phyloP scores from a whole-genome alignment of 2,797 vertebrate genomes.

The Potorous gilbertii region DNA sequence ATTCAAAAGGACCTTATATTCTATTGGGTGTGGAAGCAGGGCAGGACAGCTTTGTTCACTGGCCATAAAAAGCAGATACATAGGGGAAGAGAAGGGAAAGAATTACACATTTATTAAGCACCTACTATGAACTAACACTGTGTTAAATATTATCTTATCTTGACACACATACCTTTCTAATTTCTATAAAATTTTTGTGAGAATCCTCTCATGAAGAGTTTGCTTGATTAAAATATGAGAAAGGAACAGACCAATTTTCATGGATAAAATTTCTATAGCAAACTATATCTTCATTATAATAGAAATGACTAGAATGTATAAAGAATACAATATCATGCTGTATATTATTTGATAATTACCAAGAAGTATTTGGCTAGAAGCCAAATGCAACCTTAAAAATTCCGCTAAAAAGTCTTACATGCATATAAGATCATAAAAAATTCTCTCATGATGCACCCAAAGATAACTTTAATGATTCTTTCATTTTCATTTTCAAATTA shows the following conservation, averaged over 20 bases:
- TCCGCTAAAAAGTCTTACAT: background rate
- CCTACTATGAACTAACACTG: background rate
- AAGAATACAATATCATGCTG: too few relatives aligned
- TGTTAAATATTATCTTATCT: background rate
- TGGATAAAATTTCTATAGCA: too few relatives aligned
- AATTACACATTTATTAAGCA: background rate
- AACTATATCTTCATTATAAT: too few relatives aligned
- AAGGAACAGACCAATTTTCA: too few relatives aligned
- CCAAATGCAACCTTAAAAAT: background rate
- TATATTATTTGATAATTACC: too few relatives aligned
- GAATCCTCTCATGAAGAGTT: background rate
- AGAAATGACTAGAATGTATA: too few relatives aligned
- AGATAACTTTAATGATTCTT: background rate
- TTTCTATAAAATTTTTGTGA: background rate
- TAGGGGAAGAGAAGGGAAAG: background rate
- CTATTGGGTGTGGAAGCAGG: background rate
- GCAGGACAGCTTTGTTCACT: background rate
- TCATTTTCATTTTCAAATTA: background rate
- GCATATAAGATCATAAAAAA: background rate
- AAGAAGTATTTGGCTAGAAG: too few relatives aligned
- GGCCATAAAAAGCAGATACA: background rate
- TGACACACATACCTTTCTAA: background rate
- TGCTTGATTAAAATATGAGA: too few relatives aligned
- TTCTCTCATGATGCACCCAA: background rate
- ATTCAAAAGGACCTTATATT: background rate